Percentiles rank a stretch among this genome's conserved stretches.
Evolutionary conservation across 2,113 vertebrate species (phyloP).

Genomic region (Deroptyus accipitrinus): DNA sequence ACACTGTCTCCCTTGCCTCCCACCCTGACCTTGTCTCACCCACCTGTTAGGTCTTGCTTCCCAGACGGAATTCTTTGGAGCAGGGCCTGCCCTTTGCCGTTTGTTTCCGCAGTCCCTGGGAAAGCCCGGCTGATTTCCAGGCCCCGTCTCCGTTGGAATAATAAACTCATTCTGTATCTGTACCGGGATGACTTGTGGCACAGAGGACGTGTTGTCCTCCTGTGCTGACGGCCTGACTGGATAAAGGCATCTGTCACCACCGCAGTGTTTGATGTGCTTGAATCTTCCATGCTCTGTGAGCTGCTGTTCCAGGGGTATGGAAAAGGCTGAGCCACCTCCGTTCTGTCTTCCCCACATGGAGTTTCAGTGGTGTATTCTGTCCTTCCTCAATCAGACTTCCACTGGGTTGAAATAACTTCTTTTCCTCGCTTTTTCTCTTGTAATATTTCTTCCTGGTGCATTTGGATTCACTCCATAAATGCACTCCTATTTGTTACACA

Average conservation of each 20-base stretch:
- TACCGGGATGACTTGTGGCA: neutral
- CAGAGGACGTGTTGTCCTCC: rapidly evolving
- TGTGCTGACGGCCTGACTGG: rapidly evolving
- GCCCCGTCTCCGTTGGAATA: rapidly evolving
- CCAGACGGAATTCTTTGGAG: rapidly evolving
- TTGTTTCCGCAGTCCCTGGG: neutral
- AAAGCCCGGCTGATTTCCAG: rapidly evolving
- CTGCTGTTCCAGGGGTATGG: neutral
- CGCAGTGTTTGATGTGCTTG: rapidly evolving
- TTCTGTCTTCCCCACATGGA: rapidly evolving
- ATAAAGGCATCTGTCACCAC: rapidly evolving
- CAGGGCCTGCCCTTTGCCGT: neutral
- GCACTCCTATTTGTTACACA: neutral
- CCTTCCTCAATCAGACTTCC: neutral
- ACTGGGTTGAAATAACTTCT: neutral
- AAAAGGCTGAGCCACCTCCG: neutral
- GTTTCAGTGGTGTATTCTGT: neutral
- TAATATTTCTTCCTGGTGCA: neutral
- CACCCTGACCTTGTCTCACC: neutral
- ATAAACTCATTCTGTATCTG: rapidly evolving
- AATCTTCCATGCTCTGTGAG: no score
- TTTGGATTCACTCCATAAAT: neutral
- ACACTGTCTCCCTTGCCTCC: neutral
- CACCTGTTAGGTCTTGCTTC: neutral
- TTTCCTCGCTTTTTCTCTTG: neutral